Base-by-base conservation (phyloP, 2,113 vertebrate genomes). In the Python bivittatus region DNA sequence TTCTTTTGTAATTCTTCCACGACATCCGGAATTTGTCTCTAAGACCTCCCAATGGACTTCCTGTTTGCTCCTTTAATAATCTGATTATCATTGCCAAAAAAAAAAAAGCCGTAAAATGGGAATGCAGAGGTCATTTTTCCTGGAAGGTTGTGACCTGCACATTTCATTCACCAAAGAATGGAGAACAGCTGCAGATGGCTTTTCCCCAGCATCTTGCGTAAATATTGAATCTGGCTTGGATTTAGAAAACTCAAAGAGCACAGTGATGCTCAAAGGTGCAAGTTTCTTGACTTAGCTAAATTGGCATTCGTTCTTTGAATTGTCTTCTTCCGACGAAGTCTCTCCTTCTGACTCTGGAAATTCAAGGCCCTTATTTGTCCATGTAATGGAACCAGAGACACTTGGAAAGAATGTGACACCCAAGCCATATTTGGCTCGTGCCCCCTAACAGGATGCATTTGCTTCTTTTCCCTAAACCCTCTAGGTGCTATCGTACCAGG, bases 181-280 rank as follows among this genome's bases (percentile, higher is more conserved):
- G 64, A 87, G 22, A 12, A 44, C 83, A 56, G 4, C 84, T 72
- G 52, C 60, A 52, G 52, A 52, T 23, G 88, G 52, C 33, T 42
- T 2, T 38, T 38, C n/a, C 57, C 61, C 15, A 42, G 23, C 13
- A n/a, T 42, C 64, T 38, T 88, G 89, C n/a, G 56, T 88, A 84
- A 93, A 91, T 61, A 93, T 53, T 88, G 89, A 88, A 53, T 54
- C 48, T 91, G 92, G 84, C 92, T 48, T 8, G 44, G 5, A 10
- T 12, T 88, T 27, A 57, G 54, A 84, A 83, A 92, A 48, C 2
- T 10, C 27, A 17, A 27, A 53, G 64, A 44, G n/a, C 33, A 4
- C 6, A 7, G n/a, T 15, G 17, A 33, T 64, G 72, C 84, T 88
- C 64, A 29, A 42, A 88, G 33, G 54, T 61, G 25, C 27, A 23